Evolutionary conservation across 2,888 invertebrate species (phyloP).

Genomic region (Sarcophaga rosellei): DNA sequence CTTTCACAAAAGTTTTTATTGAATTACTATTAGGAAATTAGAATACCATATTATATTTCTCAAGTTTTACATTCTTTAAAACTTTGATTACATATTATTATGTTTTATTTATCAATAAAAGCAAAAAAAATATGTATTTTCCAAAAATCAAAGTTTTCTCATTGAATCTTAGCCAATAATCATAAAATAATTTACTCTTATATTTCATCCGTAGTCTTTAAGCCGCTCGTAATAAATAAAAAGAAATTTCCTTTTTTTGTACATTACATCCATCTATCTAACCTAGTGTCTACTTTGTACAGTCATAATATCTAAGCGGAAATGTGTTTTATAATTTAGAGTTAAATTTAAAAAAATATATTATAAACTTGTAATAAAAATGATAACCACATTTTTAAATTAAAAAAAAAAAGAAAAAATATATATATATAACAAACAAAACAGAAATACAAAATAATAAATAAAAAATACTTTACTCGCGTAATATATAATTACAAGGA

Average conservation of each 20-base stretch:
- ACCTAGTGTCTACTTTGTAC: conserved; percentile 53
- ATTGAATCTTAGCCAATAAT: conserved; percentile 12
- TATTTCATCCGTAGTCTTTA: conserved; percentile 19
- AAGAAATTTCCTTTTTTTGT: conserved; percentile 25
- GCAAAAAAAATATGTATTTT: background rate
- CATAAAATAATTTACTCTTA: background rate
- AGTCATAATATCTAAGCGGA: conserved; percentile 55
- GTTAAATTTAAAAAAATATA: background rate
- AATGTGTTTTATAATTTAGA: conserved; percentile 53
- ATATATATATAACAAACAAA: background rate
- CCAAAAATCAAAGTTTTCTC: conserved; percentile 12
- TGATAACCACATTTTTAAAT: conserved; percentile 40
- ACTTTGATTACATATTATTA: too few relatives aligned
- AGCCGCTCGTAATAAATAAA: background rate
- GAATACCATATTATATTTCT: too few relatives aligned
- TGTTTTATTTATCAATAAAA: background rate
- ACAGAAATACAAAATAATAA: conserved; percentile 30
- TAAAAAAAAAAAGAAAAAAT: conserved; percentile 25
- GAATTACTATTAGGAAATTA: too few relatives aligned
- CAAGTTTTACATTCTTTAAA: too few relatives aligned
- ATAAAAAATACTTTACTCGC: conserved; percentile 49
- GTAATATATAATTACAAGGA: conserved; percentile 30
- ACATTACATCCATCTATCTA: conserved; percentile 27
- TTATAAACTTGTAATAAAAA: conserved; percentile 39
- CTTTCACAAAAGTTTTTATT: too few relatives aligned